phyloP scores from a whole-genome alignment of 2,888 invertebrate species.

The Fissipunctia ypsillon region DNA sequence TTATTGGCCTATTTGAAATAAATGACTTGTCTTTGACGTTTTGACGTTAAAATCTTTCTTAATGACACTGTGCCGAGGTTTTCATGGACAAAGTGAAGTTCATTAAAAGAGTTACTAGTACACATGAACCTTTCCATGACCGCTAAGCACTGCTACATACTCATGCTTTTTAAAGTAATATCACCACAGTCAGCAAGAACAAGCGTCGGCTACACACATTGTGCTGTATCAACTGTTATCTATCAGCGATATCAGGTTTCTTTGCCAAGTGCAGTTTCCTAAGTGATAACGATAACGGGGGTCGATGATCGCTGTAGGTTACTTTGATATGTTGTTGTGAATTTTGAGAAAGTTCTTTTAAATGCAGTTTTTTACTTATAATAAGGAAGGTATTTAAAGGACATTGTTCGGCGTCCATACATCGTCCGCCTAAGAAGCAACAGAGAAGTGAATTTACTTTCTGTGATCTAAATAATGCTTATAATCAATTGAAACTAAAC shows the following conservation, averaged over 20 bases:
- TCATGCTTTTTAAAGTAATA: neutral
- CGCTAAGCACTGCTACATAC: neutral
- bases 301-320: conserved; percentile 73
- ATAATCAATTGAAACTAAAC: too few relatives aligned
- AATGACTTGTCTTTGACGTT: too few relatives aligned
- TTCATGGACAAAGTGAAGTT: neutral
- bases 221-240: conserved; percentile 55
- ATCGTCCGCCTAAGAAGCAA: too few relatives aligned
- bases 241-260: conserved; percentile 66
- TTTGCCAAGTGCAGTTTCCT: conserved; percentile 78
- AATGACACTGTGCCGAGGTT: neutral
- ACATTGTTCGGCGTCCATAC: too few relatives aligned
- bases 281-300: conserved; percentile 75
- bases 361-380: too few relatives aligned
- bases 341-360: neutral
- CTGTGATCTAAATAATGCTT: too few relatives aligned
- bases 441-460: too few relatives aligned
- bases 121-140: neutral
- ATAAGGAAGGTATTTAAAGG: neutral
- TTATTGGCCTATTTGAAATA: too few relatives aligned
- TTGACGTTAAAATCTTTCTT: too few relatives aligned
- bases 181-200: conserved; percentile 6
- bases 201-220: conserved; percentile 32
- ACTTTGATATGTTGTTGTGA: conserved; percentile 20
- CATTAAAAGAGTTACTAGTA: neutral